A percentile compares a stretch with the other conserved stretches of the same genome.
Evolutionary conservation across 1,140 invertebrate genomes (phyloP).

Genomic region (Leucophenga varia): DNA sequence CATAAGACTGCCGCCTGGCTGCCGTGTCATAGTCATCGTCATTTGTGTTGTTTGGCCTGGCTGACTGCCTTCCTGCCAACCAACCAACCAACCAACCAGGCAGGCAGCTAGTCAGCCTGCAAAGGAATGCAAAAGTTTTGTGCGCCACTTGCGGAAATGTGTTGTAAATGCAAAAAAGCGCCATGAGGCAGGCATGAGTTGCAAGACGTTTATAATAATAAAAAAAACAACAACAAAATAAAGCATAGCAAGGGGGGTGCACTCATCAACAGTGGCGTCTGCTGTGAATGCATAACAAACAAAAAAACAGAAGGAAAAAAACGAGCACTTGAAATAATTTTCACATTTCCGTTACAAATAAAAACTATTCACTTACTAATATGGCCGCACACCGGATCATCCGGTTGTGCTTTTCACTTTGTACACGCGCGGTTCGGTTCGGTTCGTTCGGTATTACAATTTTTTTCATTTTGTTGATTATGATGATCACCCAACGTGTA

Average conservation of each 20-base stretch:
- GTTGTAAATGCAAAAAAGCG: no score
- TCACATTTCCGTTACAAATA: slow-evolving; percentile 51
- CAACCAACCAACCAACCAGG: background rate
- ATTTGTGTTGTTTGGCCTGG: slow-evolving; percentile 16
- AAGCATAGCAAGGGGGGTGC: background rate
- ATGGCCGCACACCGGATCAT: slow-evolving; percentile 41
- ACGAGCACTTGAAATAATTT: slow-evolving; percentile 45
- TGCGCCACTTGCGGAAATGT: no score
- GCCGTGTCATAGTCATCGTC: no score
- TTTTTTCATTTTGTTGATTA: no score
- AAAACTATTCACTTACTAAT: slow-evolving; percentile 52
- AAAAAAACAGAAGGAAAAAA: slow-evolving; percentile 5
- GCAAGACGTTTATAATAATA: no score
- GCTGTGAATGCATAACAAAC: slow-evolving; percentile 2
- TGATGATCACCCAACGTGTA: no score
- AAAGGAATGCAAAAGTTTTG: no score
- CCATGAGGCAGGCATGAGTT: no score
- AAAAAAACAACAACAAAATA: no score
- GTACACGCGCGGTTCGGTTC: no score
- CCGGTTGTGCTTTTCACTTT: slow-evolving; percentile 21
- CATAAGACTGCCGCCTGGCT: no score
- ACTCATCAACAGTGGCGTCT: slow-evolving; percentile 1
- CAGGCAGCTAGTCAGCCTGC: background rate
- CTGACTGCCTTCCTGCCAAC: slow-evolving; percentile 11
- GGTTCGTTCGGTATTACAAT: no score